Conservation (phyloP, 2,113 vertebrate species). For the Pollachius pollachius region DNA sequence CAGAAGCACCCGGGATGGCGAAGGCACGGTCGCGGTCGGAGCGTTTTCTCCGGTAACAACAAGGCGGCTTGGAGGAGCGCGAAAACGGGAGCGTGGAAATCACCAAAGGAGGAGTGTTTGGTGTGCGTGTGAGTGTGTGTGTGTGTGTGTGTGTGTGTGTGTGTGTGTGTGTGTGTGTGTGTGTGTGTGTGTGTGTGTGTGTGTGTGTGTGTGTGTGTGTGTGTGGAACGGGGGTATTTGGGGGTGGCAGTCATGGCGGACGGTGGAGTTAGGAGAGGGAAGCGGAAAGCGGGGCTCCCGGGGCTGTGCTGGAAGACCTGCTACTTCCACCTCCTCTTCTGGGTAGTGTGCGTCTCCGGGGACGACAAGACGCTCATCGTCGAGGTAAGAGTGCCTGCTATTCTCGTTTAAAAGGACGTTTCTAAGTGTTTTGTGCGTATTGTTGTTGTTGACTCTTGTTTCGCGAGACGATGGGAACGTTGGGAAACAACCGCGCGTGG, state of each 20-base stretch:
- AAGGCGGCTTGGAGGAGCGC: constrained; percentile 28
- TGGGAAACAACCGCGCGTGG: too few relatives aligned
- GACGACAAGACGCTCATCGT: constrained; percentile 77
- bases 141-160: too few relatives aligned
- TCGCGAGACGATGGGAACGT: too few relatives aligned
- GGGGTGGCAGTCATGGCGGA: constrained; percentile 68
- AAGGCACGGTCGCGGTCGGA: constrained; percentile 24
- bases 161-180: too few relatives aligned
- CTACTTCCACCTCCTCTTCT: constrained; percentile 73
- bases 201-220: too few relatives aligned
- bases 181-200: too few relatives aligned
- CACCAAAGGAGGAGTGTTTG: constrained; percentile 45
- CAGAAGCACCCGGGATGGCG: background rate
- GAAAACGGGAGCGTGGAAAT: constrained; percentile 49
- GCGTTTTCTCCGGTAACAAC: constrained; percentile 45
- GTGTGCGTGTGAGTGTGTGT: background rate
- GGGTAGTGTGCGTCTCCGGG: constrained; percentile 73
- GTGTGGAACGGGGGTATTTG: constrained; percentile 12
- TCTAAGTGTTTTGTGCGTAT: background rate
- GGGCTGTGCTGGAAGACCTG: constrained; percentile 74
- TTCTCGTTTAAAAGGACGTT: constrained; percentile 13
- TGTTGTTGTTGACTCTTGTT: background rate
- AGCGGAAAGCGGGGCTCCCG: constrained; percentile 64
- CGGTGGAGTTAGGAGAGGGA: constrained; percentile 58
- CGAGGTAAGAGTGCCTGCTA: constrained; percentile 57